Evolutionary conservation across 2,888 invertebrate genomes (phyloP).

Genomic region (Lamellibrachia satsuma): DNA sequence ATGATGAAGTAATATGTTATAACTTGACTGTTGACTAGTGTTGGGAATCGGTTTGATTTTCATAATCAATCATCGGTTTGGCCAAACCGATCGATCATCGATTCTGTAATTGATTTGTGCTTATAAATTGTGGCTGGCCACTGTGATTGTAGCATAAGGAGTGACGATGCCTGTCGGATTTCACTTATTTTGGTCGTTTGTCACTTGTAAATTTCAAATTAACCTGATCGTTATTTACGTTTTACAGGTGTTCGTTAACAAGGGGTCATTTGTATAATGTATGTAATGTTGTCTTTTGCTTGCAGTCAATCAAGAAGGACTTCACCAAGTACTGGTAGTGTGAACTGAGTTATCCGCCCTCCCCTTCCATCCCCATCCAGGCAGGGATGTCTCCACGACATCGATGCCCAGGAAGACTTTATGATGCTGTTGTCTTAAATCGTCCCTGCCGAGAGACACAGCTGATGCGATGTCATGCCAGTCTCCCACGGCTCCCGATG

Average conservation of each 20-base stretch:
- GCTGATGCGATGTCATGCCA: constrained; percentile 14
- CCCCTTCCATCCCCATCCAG: background rate
- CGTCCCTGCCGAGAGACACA: background rate
- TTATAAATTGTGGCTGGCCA: too few species aligned
- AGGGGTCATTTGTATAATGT: too few species aligned
- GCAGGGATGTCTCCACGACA: background rate
- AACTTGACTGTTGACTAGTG: background rate
- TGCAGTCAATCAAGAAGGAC: background rate
- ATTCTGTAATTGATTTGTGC: too few species aligned
- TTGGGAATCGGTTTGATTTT: too few species aligned
- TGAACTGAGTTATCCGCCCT: background rate
- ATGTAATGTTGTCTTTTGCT: background rate
- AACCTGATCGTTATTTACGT: too few species aligned
- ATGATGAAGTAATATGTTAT: background rate
- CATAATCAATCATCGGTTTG: too few species aligned
- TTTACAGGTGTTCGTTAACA: too few species aligned
- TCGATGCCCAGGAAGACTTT: background rate
- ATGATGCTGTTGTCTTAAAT: constrained; percentile 13
- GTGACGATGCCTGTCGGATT: too few species aligned
- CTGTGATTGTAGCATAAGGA: too few species aligned
- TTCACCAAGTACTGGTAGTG: background rate
- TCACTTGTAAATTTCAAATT: too few species aligned
- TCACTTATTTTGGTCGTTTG: too few species aligned
- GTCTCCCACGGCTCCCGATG: background rate
- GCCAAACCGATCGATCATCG: too few species aligned